phyloP scores from a whole-genome alignment of 2,113 vertebrate species.

The Dendropsophus ebraccatus region DNA sequence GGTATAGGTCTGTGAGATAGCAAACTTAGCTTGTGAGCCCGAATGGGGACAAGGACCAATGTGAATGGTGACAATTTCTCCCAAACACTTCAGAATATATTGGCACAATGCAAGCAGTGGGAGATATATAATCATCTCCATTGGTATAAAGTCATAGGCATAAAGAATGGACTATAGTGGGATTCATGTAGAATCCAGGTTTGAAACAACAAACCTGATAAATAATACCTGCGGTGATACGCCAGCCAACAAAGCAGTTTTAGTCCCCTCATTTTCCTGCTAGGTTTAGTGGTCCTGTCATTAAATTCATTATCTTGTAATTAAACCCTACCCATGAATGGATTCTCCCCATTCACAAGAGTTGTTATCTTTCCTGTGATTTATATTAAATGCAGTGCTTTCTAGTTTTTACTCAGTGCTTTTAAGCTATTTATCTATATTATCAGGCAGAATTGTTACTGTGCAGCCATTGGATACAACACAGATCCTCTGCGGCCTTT shows the following conservation, averaged over 20 bases:
- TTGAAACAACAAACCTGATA: too few relatives aligned
- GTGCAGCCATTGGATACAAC: slow-evolving; percentile 9
- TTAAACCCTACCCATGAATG: neutral
- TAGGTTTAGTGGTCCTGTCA: neutral
- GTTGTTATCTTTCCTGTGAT: neutral
- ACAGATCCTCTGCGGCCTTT: slow-evolving; percentile 5
- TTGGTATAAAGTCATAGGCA: neutral
- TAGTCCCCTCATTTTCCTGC: neutral
- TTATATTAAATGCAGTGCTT: neutral
- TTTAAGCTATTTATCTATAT: slow-evolving; percentile 20
- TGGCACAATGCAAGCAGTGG: neutral
- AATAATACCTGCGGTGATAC: neutral
- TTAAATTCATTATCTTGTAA: neutral
- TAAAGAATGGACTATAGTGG: too few relatives aligned
- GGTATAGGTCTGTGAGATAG: too few relatives aligned
- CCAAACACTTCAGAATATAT: neutral
- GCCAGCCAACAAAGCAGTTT: neutral
- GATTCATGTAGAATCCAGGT: neutral
- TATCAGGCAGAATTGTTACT: slow-evolving; percentile 3
- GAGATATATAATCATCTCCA: neutral
- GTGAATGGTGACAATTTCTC: neutral
- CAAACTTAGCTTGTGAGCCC: neutral
- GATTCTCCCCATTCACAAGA: slow-evolving; percentile 3
- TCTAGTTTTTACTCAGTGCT: neutral
- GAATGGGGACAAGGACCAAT: neutral